Conservation (phyloP, 2,888 invertebrate species). For the Latrodectus hesperus region DNA sequence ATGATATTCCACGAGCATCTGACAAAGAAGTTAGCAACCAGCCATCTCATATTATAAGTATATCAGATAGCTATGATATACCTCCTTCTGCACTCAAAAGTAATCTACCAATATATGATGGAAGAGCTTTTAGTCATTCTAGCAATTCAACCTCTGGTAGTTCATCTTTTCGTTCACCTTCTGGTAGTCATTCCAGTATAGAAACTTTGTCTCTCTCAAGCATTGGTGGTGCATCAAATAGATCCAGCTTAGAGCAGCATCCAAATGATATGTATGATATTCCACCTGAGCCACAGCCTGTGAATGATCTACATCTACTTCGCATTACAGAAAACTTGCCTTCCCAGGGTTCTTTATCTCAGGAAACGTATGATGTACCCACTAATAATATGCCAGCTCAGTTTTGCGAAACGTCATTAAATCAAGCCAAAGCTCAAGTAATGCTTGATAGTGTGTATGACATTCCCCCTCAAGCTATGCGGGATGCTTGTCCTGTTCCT, state of each 20-base stretch:
- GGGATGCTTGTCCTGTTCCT: constrained; percentile 72
- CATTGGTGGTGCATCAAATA: constrained; percentile 73
- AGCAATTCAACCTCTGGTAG: constrained; percentile 74
- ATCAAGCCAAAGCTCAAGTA: constrained; percentile 52
- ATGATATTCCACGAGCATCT: constrained; percentile 62
- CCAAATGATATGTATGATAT: constrained; percentile 74
- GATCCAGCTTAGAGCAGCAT: constrained; percentile 75
- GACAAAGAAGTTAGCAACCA: constrained; percentile 63
- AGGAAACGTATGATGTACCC: constrained; percentile 75
- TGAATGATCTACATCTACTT: constrained; percentile 71
- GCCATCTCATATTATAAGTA: constrained; percentile 64
- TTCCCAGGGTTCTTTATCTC: constrained; percentile 68
- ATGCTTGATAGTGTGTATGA: constrained; percentile 74
- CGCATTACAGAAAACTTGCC: constrained; percentile 72
- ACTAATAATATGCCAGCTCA: constrained; percentile 72
- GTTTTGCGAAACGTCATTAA: constrained; percentile 69
- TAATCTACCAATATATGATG: constrained; percentile 58
- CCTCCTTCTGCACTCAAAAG: constrained; percentile 70
- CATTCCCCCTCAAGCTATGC: constrained; percentile 76
- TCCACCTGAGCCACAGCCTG: constrained; percentile 76
- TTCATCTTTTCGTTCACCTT: constrained; percentile 74
- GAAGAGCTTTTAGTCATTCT: constrained; percentile 73
- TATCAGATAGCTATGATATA: constrained; percentile 72
- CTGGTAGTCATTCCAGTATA: constrained; percentile 73
- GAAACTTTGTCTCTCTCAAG: constrained; percentile 75